Evolutionary conservation across 2,888 invertebrate genomes (phyloP), one percentile per base, ranked within the genome.

Genomic region (Gisinianus flammeolus): DNA sequence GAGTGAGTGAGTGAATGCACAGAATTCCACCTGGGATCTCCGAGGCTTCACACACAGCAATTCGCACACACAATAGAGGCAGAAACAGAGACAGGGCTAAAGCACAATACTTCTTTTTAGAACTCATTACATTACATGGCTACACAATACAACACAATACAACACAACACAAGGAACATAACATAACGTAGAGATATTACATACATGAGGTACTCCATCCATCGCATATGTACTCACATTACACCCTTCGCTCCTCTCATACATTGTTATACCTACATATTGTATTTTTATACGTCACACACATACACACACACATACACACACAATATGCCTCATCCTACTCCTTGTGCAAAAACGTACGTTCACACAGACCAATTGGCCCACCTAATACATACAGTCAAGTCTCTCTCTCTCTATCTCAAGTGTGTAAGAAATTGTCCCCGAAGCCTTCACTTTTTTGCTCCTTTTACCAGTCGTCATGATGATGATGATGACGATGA

Each of bases 381-480:
- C 26, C 28, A 62, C 28, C 62, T 62, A 28, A 62, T 62, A 62
- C 28, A 62, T 62, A 62, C 24, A 22, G 22, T 28, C n/a, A 22
- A 62, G 62, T 24, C 62, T 62, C 56, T n/a, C 24, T 22, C 56
- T 58, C 62, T 5, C 26, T 44, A 24, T 58, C 22, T 10, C 2
- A 24, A 2, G 22, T 58, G 22, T 58, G 58, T 58, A 58, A 12
- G 22, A 58, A 58, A 62, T 26, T 28, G 62, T 62, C 62, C 62
- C 62, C 62, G 28, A 26, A 62, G 62, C 62, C 62, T 62, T 62
- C 62, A 62, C 62, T 62, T 62, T 62, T 62, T 62, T 62, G 62
- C 62, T 62, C 62, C 62, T 62, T 62, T 62, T 26, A 62, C 62
- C 26, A 62, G 62, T 44, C 24, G 6, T 58, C 58, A 58, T 58